These are phyloP conservation scores for Oscheius sp. DNA, from an alignment of 2,888 invertebrate species.

Conservation along the genomic window DNA sequence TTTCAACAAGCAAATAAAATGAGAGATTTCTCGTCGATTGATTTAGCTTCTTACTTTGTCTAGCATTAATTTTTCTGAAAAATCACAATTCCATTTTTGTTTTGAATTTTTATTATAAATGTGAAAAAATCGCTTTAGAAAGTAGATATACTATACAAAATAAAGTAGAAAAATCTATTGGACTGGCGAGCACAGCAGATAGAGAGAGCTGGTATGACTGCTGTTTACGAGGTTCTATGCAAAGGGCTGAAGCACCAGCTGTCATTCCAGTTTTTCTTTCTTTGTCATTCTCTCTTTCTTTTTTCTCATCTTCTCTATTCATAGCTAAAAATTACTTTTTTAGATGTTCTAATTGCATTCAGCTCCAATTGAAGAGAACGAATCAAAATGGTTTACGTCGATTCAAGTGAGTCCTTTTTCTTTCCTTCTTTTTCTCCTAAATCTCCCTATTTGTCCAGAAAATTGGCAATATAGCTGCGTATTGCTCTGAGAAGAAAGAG, in stretches of 20 bases:
- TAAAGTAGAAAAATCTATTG: not conserved
- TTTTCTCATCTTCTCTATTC: not conserved
- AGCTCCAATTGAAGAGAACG: not conserved
- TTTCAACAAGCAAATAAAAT: too few species aligned
- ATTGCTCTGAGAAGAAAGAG: too few species aligned
- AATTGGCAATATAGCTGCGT: too few species aligned
- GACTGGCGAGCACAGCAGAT: not conserved
- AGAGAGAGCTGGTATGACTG: not conserved
- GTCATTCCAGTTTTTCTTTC: not conserved
- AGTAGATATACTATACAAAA: not conserved
- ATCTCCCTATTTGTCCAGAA: too few species aligned
- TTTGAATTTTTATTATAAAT: too few species aligned
- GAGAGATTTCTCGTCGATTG: too few species aligned
- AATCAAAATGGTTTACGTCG: conserved; percentile 25
- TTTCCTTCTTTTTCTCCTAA: not conserved
- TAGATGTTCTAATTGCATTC: conserved; percentile 8
- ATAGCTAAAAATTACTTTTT: not conserved
- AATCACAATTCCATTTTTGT: too few species aligned
- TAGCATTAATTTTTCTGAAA: too few species aligned
- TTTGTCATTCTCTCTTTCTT: not conserved
- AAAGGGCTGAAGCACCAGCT: not conserved
- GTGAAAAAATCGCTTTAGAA: too few species aligned
- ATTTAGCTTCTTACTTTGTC: too few species aligned
- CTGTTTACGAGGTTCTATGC: not conserved
- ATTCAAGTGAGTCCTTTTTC: conserved; percentile 23